Evolutionary conservation across 2,113 vertebrate genomes (phyloP).

Genomic region (Chionomys nivalis): DNA sequence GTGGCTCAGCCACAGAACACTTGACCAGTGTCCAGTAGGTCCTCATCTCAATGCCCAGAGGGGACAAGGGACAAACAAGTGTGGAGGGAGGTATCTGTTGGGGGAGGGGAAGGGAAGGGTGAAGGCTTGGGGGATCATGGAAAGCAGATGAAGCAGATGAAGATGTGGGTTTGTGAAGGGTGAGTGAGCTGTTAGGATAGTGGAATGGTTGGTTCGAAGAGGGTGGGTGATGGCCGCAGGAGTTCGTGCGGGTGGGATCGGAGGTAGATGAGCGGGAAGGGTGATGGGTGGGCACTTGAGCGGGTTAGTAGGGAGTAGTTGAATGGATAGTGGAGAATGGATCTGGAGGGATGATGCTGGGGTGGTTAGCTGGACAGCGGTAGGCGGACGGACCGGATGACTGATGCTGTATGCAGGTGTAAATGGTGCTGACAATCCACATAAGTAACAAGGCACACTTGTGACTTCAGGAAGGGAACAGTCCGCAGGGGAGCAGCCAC

Average conservation of each 20-base stretch:
- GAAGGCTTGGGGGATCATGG: not conserved
- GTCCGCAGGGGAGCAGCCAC: conserved; percentile 93
- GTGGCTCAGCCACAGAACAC: not conserved
- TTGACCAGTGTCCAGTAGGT: not conserved
- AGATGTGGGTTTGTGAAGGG: not conserved
- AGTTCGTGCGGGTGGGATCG: not conserved
- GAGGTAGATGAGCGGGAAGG: not conserved
- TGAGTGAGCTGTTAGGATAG: not conserved
- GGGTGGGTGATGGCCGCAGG: not conserved
- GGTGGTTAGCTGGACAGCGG: not conserved
- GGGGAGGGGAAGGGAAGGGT: too few relatives aligned
- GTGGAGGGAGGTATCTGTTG: too few relatives aligned
- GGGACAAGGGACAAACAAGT: not conserved
- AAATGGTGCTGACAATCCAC: not conserved
- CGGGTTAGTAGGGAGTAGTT: not conserved
- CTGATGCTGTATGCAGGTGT: not conserved
- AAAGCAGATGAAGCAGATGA: not conserved
- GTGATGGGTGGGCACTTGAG: not conserved
- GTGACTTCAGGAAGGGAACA: conserved; percentile 93
- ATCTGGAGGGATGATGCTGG: too few relatives aligned
- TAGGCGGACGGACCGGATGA: not conserved
- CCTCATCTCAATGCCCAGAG: not conserved
- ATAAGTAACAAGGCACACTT: conserved; percentile 26
- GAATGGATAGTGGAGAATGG: not conserved
- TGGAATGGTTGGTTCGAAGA: not conserved